These are phyloP conservation scores for Pseudorhiza aurosa DNA, from an alignment of 30 jellyfish, hydroid and myxozoan genomes.

Conservation along the genomic window DNA sequence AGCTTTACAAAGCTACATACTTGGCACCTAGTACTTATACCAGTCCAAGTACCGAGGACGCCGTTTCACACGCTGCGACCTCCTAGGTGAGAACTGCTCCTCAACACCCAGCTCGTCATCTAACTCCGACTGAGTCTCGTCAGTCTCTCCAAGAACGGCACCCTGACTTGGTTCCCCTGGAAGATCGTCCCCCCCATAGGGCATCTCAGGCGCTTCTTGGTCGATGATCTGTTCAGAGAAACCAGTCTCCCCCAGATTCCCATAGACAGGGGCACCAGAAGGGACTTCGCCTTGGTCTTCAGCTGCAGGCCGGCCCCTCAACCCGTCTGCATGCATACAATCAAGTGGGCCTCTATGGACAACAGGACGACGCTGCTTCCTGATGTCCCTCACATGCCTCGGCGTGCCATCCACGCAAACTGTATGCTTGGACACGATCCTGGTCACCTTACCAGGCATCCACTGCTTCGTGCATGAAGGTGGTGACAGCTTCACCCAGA, in stretches of 20 bases:
- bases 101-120: not conserved
- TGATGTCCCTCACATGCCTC: conserved; percentile 16
- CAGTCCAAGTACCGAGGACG: conserved; percentile 1
- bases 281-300: not conserved
- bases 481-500: not conserved
- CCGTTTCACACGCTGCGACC: not conserved
- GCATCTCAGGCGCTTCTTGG: not conserved
- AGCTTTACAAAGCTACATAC: not conserved
- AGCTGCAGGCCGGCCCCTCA: conserved; percentile 6
- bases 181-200: not conserved
- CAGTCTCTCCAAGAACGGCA: not conserved
- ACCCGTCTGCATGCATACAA: not conserved
- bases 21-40: not conserved
- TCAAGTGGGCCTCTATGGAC: not conserved
- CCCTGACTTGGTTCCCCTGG: not conserved
- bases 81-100: not conserved
- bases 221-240: not conserved
- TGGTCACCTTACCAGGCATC: conserved; percentile 8
- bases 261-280: not conserved
- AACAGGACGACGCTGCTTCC: not conserved
- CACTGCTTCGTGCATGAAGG: conserved; percentile 14
- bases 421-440: not conserved
- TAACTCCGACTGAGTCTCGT: not conserved
- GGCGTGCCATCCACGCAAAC: conserved; percentile 15
- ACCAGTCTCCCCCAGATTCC: not conserved